These are phyloP conservation scores for Cheiracanthium punctorium DNA, from an alignment of 2,888 invertebrate genomes.

Conservation along the genomic window DNA sequence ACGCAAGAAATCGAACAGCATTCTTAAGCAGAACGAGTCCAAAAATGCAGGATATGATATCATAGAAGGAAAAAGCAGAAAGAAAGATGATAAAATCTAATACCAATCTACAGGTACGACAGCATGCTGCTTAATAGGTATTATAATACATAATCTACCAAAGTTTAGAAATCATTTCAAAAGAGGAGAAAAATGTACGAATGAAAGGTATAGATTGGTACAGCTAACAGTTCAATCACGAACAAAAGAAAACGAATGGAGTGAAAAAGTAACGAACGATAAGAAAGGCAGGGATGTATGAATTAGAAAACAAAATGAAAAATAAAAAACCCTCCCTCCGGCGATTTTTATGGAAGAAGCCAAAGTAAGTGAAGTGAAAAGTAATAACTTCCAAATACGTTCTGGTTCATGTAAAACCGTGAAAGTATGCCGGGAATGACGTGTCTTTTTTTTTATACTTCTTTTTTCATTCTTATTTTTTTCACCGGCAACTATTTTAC, in stretches of 20 bases:
- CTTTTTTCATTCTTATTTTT: not conserved
- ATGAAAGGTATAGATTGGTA: too few species aligned
- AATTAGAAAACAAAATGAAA: constrained; percentile 1
- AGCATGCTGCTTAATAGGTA: too few species aligned
- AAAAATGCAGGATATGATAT: too few species aligned
- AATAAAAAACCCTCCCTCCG: not conserved
- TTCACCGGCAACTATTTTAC: not conserved
- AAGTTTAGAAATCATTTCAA: too few species aligned
- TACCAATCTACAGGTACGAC: too few species aligned
- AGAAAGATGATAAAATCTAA: too few species aligned
- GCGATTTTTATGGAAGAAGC: not conserved
- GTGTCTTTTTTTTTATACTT: constrained; percentile 12
- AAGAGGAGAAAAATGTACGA: too few species aligned
- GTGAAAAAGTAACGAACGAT: not conserved
- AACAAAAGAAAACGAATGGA: constrained; percentile 13
- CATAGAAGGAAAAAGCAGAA: too few species aligned
- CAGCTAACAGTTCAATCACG: not conserved
- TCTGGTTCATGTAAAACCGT: constrained; percentile 67
- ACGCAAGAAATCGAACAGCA: too few species aligned
- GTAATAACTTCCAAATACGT: constrained; percentile 39
- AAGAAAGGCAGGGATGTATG: constrained; percentile 32
- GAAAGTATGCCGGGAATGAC: constrained; percentile 51
- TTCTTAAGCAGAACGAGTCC: too few species aligned
- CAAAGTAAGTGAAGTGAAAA: constrained; percentile 5
- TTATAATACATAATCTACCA: not conserved